A percentile compares a stretch with the other conserved stretches of the same genome.
Conservation (phyloP, 2,888 invertebrate genomes). For the Bhutanitis thaidina region DNA sequence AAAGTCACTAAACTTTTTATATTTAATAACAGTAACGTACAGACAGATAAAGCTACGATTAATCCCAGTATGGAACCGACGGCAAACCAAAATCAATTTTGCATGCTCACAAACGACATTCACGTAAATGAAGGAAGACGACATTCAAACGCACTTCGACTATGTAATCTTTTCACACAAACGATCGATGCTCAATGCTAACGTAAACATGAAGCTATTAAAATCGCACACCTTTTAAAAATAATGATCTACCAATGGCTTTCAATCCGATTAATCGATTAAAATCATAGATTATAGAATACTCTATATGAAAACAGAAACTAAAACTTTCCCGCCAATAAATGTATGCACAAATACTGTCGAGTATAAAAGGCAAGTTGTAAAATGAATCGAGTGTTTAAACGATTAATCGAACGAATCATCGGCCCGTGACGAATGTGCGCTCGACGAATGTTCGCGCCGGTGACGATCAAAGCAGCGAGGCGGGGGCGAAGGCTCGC, state of each 20-base stretch:
- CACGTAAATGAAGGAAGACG: neutral
- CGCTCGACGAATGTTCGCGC: neutral
- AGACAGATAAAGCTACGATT: neutral
- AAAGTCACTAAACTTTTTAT: too few species aligned
- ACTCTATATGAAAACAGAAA: too few species aligned
- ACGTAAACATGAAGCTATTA: neutral
- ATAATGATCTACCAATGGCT: too few species aligned
- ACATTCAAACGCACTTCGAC: neutral
- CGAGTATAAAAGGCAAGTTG: too few species aligned
- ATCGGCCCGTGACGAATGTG: neutral
- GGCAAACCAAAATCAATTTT: conserved; percentile 11
- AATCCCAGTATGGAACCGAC: conserved; percentile 2
- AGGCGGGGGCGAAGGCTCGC: neutral
- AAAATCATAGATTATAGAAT: too few species aligned
- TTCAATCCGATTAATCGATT: neutral
- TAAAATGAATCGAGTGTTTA: neutral
- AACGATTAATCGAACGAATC: neutral
- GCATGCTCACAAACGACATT: neutral
- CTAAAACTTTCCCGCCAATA: too few species aligned
- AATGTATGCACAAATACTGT: too few species aligned
- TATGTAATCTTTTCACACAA: neutral
- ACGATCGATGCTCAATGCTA: too few species aligned
- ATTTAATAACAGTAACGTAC: too few species aligned
- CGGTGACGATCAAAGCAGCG: neutral
- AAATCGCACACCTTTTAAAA: too few species aligned